Base-by-base conservation (phyloP, 2,113 vertebrate species). In the Malurus melanocephalus region DNA sequence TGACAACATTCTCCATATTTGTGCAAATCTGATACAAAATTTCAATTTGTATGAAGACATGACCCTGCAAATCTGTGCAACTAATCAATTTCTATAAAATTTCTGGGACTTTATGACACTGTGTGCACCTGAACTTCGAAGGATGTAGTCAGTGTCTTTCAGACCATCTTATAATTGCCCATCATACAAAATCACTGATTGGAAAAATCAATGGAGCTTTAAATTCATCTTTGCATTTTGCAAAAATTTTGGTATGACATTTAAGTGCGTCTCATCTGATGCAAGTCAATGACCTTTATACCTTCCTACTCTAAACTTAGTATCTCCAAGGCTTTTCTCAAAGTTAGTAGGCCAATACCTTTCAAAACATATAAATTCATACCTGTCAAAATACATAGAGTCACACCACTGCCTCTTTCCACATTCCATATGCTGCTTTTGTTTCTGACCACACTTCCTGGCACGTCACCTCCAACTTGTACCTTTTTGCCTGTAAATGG, bases 351-450 rank as follows among this genome's bases (percentile, higher is more conserved):
- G 28, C 45, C 15, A 7, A 51, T 92, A 80, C 38, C 42, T 94
- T 72, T 65, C 90, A 93, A 64, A 89, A 72, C 42, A 67, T 12
- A 46, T 26, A 78, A 68, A 85, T 74, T 84, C 57, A 59, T 93
- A 88, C 62, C 62, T 90, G 77, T 74, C 66, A 91, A 76, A 91
- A 76, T 10, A 80, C 20, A 55, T 15, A 49, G 62, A 88, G 51
- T 81, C 32, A 73, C 46, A 76, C 21, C 2, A 0, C 45, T 72
- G 73, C 45, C 62, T 92, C 79, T 91, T 90, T 93, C 68, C 65
- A 74, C 53, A 71, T 52, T 90, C 90, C 82, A 77, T 94, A 88
- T 92, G 69, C 59, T 75, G 38, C 30, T 38, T 89, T 80, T 80
- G 76, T 76, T 90, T 92, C 71, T 90, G 68, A 85, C 77, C 69